Conservation (phyloP, 2,888 invertebrate genomes). For the Himalopsyche anomala region DNA sequence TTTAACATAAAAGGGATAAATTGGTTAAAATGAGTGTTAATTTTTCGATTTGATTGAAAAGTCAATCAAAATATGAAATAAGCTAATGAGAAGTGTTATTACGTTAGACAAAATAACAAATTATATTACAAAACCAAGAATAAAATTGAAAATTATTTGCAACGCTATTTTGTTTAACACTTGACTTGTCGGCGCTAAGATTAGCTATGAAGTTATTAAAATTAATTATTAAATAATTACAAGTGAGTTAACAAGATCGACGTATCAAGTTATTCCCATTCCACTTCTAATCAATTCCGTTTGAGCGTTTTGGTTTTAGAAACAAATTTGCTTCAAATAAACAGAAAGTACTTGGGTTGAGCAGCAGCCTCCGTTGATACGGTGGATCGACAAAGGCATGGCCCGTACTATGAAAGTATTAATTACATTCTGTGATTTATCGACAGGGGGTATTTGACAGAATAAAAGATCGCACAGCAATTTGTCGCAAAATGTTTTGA, state of each 20-base stretch:
- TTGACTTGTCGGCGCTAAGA: too few species aligned
- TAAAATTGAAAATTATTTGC: too few species aligned
- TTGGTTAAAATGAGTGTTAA: too few species aligned
- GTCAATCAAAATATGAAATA: too few species aligned
- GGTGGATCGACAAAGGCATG: neutral
- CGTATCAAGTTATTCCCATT: neutral
- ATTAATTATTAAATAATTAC: too few species aligned
- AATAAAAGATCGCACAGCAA: constrained; percentile 27
- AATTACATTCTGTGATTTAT: constrained; percentile 42
- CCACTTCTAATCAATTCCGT: neutral
- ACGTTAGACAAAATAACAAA: too few species aligned
- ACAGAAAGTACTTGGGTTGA: neutral
- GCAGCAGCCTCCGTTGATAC: neutral
- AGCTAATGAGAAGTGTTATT: too few species aligned
- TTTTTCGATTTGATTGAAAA: too few species aligned
- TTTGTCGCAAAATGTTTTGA: constrained; percentile 40
- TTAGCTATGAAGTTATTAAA: too few species aligned
- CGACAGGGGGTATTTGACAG: constrained; percentile 40
- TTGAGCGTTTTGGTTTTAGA: neutral
- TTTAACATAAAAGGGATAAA: too few species aligned
- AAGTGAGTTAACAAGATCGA: neutral
- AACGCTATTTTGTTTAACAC: too few species aligned
- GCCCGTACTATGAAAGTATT: constrained; percentile 13
- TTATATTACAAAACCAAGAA: too few species aligned
- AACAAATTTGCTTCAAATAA: neutral